Base-by-base conservation (phyloP, 2,113 vertebrate species). In the Blennius ocellaris region DNA sequence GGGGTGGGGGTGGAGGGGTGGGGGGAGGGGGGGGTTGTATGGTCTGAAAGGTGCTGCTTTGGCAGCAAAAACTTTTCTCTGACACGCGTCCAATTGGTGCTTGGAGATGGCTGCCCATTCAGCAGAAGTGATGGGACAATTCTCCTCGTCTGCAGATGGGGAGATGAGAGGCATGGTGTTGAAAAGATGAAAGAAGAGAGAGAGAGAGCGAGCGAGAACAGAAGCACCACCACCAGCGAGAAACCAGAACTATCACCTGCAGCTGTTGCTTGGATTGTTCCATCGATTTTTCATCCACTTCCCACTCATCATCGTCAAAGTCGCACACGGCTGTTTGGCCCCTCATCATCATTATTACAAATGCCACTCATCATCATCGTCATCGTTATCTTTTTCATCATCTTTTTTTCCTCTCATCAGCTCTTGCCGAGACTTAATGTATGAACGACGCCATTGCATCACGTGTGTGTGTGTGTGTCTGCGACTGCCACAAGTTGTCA, bases 31-130 rank as follows among this genome's bases (percentile, higher is more conserved):
- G 66, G 73, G 63, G 78, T 89, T 80, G 82, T 87, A 69, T 69
- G 77, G 83, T 88, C 82, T 85, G 82, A 89, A 84, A 86, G 82
- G 85, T 81, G 78, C 78, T 86, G 83, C 86, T 90, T 84, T 88
- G 86, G 84, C 82, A 90, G 89, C 82, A 78, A 87, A 89, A 86
- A 86, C 77, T 74, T 82, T 80, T 73, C 63, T 56, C 64, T 81
- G 80, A 88, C 88, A 86, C 55, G 58, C 75, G 84, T 91, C 82
- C 87, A 75, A 90, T 88, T 87, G 87, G 87, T 84, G 74, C 71
- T 63, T 80, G 61, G 78, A 85, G 85, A 79, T 16, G 81, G 77
- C 84, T 85, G 88, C 78, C 76, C 76, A 84, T 80, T 93, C 88
- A 90, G 90, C 86, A 89, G 80, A 87, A 90, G 85, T 71, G 73